Conservation (phyloP, 2,888 invertebrate genomes). For the Mimumesa dahlbomi region DNA sequence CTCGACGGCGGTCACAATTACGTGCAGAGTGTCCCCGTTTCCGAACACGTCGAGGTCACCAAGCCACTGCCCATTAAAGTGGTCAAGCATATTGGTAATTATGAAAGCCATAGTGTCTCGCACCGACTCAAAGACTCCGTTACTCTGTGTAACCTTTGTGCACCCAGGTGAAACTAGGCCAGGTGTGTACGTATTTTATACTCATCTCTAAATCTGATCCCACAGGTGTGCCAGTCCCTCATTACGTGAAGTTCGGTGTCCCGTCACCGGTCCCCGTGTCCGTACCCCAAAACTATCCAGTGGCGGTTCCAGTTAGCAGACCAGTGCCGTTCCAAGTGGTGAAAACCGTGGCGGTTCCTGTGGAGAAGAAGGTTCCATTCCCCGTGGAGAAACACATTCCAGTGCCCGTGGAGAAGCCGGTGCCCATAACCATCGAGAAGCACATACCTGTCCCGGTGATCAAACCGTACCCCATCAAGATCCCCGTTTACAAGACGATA, state of each 20-base stretch:
- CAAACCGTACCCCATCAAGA: conserved; percentile 86
- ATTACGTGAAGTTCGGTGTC: conserved; percentile 83
- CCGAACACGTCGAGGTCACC: conserved; percentile 86
- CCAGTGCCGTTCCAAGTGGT: conserved; percentile 86
- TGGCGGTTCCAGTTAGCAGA: conserved; percentile 85
- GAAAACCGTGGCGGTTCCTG: conserved; percentile 86
- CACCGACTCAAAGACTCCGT: no score
- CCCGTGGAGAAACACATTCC: conserved; percentile 87
- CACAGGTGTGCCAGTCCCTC: conserved; percentile 78
- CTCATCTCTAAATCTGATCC: background rate
- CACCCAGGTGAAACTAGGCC: no score
- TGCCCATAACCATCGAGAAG: conserved; percentile 86
- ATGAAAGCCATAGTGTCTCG: no score
- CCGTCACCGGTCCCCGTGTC: no score
- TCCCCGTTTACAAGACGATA: conserved; percentile 87
- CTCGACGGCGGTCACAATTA: conserved; percentile 77
- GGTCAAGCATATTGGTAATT: conserved; percentile 85
- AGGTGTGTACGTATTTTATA: no score
- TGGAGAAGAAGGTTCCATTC: conserved; percentile 88
- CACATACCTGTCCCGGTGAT: conserved; percentile 86
- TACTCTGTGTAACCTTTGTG: no score
- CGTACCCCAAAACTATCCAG: no score
- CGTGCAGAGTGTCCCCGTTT: conserved; percentile 82
- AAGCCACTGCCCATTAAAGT: conserved; percentile 86
- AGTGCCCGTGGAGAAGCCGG: conserved; percentile 85